A percentile compares a stretch with the other conserved stretches of the same genome.
Evolutionary conservation across 2,888 invertebrate genomes (phyloP).

Genomic region (Arenicola marina): DNA sequence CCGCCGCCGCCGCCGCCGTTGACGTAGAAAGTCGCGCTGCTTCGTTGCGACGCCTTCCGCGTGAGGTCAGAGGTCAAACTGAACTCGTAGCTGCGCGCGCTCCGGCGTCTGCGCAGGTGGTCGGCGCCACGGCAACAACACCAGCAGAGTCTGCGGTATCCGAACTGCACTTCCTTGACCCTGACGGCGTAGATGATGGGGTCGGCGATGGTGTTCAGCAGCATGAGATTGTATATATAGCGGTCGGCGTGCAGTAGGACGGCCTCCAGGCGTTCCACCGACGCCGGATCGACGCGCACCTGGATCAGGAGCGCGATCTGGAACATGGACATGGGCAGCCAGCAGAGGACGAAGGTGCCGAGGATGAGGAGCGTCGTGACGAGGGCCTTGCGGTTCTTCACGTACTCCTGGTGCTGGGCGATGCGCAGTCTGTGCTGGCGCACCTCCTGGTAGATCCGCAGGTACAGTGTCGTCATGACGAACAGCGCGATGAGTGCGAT

Average conservation of each 20-base stretch:
- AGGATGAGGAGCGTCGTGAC: slow-evolving; percentile 32
- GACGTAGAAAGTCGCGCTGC: too few species aligned
- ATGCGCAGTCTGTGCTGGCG: slow-evolving; percentile 8
- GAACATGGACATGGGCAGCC: slow-evolving; percentile 29
- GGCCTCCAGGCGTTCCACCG: neutral
- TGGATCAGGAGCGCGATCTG: slow-evolving; percentile 26
- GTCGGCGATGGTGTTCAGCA: slow-evolving; percentile 30
- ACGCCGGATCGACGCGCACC: slow-evolving; percentile 1
- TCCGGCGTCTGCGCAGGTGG: neutral
- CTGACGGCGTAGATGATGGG: slow-evolving; percentile 32
- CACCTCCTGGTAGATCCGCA: slow-evolving; percentile 42
- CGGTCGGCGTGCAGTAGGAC: slow-evolving; percentile 12
- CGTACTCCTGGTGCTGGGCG: slow-evolving; percentile 1
- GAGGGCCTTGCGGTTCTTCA: slow-evolving; percentile 24
- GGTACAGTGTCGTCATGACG: slow-evolving; percentile 42
- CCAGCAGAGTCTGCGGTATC: slow-evolving; percentile 19
- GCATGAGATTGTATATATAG: slow-evolving; percentile 24
- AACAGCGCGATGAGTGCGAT: slow-evolving; percentile 40
- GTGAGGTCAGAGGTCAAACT: neutral
- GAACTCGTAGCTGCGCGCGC: neutral
- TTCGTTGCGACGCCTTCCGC: neutral
- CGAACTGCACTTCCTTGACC: slow-evolving; percentile 21
- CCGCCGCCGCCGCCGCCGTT: too few species aligned
- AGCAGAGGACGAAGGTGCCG: slow-evolving; percentile 32
- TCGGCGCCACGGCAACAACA: slow-evolving; percentile 8